Evolutionary conservation across 2,888 invertebrate genomes (phyloP).

Genomic region (Eumacrocentrus americanus): DNA sequence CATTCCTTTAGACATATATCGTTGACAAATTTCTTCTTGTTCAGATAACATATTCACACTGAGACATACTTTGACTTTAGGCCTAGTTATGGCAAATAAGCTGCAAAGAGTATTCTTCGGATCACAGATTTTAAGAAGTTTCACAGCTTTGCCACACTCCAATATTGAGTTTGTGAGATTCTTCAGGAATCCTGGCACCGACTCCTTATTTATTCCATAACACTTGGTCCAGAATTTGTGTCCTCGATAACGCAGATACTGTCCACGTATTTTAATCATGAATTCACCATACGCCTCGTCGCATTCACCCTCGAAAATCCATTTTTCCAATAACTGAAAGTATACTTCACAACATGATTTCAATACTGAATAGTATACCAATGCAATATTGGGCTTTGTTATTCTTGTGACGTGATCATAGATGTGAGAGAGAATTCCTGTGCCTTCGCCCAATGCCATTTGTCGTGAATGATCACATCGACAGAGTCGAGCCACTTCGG

Average conservation of each 20-base stretch:
- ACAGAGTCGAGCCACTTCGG: constrained; percentile 52
- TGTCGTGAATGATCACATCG: constrained; percentile 42
- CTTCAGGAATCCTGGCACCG: constrained; percentile 72
- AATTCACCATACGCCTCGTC: constrained; percentile 84
- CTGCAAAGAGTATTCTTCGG: constrained; percentile 68
- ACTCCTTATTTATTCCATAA: constrained; percentile 63
- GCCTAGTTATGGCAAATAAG: constrained; percentile 65
- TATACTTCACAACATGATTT: constrained; percentile 67
- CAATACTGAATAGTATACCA: constrained; percentile 66
- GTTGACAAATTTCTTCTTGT: constrained; percentile 63
- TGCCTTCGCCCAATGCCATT: constrained; percentile 61
- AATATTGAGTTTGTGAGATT: constrained; percentile 71
- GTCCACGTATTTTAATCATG: constrained; percentile 76
- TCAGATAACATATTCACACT: constrained; percentile 63
- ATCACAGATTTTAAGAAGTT: constrained; percentile 73
- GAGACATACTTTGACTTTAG: constrained; percentile 65
- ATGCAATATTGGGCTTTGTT: constrained; percentile 65
- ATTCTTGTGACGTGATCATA: constrained; percentile 69
- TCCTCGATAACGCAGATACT: constrained; percentile 69
- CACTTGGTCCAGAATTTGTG: constrained; percentile 74
- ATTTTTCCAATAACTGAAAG: constrained; percentile 76
- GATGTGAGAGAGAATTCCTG: constrained; percentile 70
- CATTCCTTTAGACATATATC: constrained; percentile 64
- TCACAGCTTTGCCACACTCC: constrained; percentile 76
- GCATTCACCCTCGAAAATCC: constrained; percentile 84